Evolutionary conservation across 2,113 vertebrate species (phyloP).

Genomic region (Galemys pyrenaicus): DNA sequence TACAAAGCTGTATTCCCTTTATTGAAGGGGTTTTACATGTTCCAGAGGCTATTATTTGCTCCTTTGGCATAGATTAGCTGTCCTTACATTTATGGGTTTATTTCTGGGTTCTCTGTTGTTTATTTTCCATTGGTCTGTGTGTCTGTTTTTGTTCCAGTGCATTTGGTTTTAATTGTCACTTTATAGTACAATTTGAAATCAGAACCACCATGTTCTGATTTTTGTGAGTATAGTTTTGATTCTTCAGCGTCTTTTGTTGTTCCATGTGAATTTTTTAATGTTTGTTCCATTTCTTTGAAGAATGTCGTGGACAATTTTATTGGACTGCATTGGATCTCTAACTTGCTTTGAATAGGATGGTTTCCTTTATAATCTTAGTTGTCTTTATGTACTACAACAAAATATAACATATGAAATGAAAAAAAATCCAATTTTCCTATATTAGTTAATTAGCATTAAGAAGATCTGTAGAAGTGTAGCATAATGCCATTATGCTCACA

Average conservation of each 20-base stretch:
- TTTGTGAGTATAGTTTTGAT: too few species aligned
- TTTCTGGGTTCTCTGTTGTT: too few species aligned
- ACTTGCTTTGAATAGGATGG: not conserved
- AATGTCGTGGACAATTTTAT: not conserved
- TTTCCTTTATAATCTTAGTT: not conserved
- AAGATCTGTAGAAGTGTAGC: slow-evolving; percentile 12
- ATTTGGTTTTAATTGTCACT: too few species aligned
- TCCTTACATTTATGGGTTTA: too few species aligned
- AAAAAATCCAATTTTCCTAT: not conserved
- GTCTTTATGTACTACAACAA: not conserved
- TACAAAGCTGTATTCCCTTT: not conserved
- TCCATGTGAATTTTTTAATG: not conserved
- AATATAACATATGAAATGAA: not conserved
- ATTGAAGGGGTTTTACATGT: too few species aligned
- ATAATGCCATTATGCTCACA: not conserved
- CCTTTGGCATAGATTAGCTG: too few species aligned
- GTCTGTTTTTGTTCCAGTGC: too few species aligned
- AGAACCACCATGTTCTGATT: too few species aligned
- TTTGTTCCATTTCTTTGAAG: not conserved
- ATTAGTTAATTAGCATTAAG: not conserved
- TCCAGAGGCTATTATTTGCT: too few species aligned
- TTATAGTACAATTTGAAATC: too few species aligned
- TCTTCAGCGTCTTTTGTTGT: too few species aligned
- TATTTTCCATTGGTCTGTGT: too few species aligned
- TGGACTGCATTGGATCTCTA: not conserved